A percentile compares a stretch with the other conserved stretches of the same genome.
phyloP scores from a whole-genome alignment of 2,113 vertebrate species.

The Indicator maculatus region DNA sequence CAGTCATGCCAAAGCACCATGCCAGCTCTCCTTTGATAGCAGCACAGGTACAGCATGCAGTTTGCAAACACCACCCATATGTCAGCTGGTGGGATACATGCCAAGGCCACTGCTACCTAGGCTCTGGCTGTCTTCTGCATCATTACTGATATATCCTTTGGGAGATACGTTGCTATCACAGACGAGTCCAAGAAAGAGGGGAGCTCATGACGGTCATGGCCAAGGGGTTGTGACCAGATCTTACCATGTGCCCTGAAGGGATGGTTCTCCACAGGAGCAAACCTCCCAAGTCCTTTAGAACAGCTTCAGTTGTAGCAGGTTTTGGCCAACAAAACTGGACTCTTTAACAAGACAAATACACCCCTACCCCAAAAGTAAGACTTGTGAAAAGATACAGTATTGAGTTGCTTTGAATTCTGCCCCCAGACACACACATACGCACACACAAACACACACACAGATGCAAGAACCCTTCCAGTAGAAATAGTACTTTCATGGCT shows the following conservation, averaged over 20 bases:
- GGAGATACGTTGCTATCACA: no score
- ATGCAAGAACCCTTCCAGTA: neutral
- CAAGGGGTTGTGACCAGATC: neutral
- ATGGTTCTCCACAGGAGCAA: neutral
- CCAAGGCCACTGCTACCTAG: neutral
- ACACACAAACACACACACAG: neutral
- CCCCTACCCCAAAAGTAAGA: neutral
- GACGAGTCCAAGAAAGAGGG: neutral
- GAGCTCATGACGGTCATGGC: neutral
- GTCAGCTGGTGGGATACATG: neutral
- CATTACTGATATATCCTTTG: neutral
- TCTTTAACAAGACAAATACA: neutral
- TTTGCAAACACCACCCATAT: neutral
- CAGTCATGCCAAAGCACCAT: neutral
- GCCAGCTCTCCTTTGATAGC: neutral
- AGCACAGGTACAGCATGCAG: accelerated
- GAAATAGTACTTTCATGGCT: neutral
- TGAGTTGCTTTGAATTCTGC: neutral
- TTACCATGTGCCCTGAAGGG: neutral
- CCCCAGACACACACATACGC: neutral
- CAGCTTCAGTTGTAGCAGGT: neutral
- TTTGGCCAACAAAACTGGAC: neutral
- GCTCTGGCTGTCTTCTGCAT: neutral
- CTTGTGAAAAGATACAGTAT: neutral
- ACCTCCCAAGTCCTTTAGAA: neutral